Percentiles rank a stretch among this genome's conserved stretches.
Conservation (phyloP, 2,888 invertebrate genomes). For the Bembecia ichneumoniformis region DNA sequence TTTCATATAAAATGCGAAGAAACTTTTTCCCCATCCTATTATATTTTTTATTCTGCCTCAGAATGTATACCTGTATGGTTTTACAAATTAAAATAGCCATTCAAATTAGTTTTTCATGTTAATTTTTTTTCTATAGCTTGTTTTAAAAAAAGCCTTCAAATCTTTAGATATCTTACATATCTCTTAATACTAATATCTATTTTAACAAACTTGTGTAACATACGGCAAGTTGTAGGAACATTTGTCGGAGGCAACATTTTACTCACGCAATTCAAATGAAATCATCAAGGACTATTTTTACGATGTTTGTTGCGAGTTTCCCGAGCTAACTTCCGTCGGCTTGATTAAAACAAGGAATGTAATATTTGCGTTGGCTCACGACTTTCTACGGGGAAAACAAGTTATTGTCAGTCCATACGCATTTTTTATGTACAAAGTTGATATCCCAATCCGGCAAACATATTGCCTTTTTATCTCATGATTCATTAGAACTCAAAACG, state of each 20-base stretch:
- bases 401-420: neutral
- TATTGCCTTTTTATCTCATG: conserved; percentile 5
- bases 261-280: conserved; percentile 9
- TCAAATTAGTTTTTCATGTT: too few species aligned
- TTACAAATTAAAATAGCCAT: too few species aligned
- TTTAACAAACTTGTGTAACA: neutral
- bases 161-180: too few species aligned
- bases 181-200: too few species aligned
- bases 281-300: conserved; percentile 27
- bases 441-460: neutral
- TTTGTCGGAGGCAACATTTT: conserved; percentile 10
- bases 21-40: too few species aligned
- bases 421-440: neutral
- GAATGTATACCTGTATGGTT: too few species aligned
- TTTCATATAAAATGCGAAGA: too few species aligned
- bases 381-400: conserved; percentile 7
- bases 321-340: conserved; percentile 19
- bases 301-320: conserved; percentile 38
- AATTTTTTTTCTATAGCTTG: too few species aligned
- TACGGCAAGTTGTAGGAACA: conserved; percentile 4
- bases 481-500: conserved; percentile 21
- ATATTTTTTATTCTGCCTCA: too few species aligned
- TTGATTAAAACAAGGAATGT: conserved; percentile 34
- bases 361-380: conserved; percentile 17
- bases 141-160: too few species aligned